phyloP scores from a whole-genome alignment of 1,140 invertebrate species.

The Apis mellifera region Amel_HAv3.1 CM009931.2:26267501-26268000 shows the following conservation, averaged over 20 bases:
- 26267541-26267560: background rate
- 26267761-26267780: background rate
- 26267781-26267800: background rate
- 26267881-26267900: constrained; percentile 77
- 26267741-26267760: constrained; percentile 11
- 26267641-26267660: constrained; percentile 22
- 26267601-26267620: too few species aligned
- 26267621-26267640: too few species aligned
- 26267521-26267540: background rate
- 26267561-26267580: too few species aligned
- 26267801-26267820: background rate
- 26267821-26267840: background rate
- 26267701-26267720: background rate
- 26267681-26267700: constrained; percentile 29
- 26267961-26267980: constrained; percentile 73
- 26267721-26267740: constrained; percentile 6
- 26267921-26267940: constrained; percentile 82
- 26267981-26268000: constrained; percentile 69
- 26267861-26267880: constrained; percentile 78
- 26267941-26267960: constrained; percentile 78
- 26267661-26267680: constrained; percentile 29
- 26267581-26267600: too few species aligned
- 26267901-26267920: constrained; percentile 81
- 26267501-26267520: background rate
- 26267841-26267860: constrained; percentile 35